phyloP scores from a whole-genome alignment of 2,113 vertebrate genomes.

The Scomber japonicus region DNA sequence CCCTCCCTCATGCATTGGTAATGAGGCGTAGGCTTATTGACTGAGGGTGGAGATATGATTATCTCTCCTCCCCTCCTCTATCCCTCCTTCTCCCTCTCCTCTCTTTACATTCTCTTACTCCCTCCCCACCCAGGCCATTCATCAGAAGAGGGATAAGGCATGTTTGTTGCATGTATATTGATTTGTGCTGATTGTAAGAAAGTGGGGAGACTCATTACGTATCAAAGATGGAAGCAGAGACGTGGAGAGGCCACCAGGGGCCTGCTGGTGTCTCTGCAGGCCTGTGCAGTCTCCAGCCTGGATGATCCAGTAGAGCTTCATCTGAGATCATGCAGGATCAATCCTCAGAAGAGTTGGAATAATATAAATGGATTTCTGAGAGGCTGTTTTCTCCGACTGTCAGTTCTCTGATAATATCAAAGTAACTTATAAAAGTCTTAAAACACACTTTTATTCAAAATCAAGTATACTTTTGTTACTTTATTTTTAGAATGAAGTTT shows the following conservation, averaged over 20 bases:
- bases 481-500: too few species aligned
- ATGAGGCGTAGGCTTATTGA: slow-evolving; percentile 78
- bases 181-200: slow-evolving; percentile 74
- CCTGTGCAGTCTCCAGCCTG: not conserved
- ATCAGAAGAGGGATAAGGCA: slow-evolving; percentile 58
- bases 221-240: slow-evolving; percentile 51
- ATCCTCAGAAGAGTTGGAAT: not conserved
- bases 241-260: slow-evolving; percentile 16
- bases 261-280: slow-evolving; percentile 1
- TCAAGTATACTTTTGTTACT: too few species aligned
- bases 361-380: not conserved
- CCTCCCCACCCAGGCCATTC: slow-evolving; percentile 44
- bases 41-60: slow-evolving; percentile 77
- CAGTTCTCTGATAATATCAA: too few species aligned
- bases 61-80: slow-evolving; percentile 46
- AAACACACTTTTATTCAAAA: too few species aligned
- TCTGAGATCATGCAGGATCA: not conserved
- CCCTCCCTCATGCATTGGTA: slow-evolving; percentile 69
- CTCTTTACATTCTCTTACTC: slow-evolving; percentile 30
- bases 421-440: too few species aligned
- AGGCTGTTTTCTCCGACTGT: not conserved
- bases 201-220: slow-evolving; percentile 50
- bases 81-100: not conserved
- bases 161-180: slow-evolving; percentile 71
- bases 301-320: not conserved